phyloP scores from a whole-genome alignment of 2,113 vertebrate species.

The Phaethon lepturus region DNA sequence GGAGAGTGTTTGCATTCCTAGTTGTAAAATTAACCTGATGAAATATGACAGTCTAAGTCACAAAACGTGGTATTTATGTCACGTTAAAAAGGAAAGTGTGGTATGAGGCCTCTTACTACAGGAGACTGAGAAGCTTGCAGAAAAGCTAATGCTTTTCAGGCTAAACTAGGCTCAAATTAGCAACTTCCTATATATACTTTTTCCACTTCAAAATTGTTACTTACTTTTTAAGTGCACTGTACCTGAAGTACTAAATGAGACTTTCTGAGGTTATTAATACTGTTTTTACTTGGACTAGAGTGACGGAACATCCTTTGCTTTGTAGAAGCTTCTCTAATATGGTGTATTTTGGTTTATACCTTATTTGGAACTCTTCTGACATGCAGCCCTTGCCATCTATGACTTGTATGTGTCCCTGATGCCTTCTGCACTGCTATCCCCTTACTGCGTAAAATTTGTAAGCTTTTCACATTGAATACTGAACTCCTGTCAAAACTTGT shows the following conservation, averaged over 20 bases:
- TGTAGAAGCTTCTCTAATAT: neutral
- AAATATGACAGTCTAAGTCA: neutral
- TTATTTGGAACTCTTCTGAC: neutral
- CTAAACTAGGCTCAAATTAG: neutral
- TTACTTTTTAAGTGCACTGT: neutral
- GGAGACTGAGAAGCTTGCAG: neutral
- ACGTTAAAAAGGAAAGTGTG: neutral
- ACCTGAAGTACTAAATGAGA: neutral
- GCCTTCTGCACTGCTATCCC: neutral
- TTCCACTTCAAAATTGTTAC: neutral
- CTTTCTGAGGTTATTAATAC: neutral
- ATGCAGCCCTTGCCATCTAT: fast-evolving
- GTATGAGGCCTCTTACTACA: neutral
- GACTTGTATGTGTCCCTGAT: neutral
- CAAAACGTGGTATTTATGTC: neutral
- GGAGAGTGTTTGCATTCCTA: neutral
- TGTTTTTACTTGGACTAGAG: neutral
- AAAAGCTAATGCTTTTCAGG: neutral
- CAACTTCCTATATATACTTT: neutral
- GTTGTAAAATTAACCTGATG: neutral
- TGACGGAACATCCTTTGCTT: neutral
- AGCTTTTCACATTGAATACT: neutral
- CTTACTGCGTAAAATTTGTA: conserved; percentile 11
- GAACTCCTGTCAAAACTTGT: conserved; percentile 44
- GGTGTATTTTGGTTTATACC: neutral